These are phyloP conservation scores for Podarcis cretensis DNA, from an alignment of 2,113 vertebrate species.

Conservation along the genomic window DNA sequence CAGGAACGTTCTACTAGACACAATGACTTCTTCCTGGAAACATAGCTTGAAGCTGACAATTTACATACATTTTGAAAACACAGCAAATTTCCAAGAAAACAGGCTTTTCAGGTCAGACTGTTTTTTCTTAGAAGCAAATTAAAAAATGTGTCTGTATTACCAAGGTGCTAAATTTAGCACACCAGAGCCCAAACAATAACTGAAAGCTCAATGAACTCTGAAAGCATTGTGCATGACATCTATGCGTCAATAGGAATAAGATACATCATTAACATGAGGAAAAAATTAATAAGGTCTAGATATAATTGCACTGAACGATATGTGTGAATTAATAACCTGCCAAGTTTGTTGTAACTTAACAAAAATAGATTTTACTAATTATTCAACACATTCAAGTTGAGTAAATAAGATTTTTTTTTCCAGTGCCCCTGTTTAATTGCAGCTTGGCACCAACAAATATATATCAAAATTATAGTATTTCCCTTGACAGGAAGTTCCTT, in stretches of 20 bases:
- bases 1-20: neutral
- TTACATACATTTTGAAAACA: slow-evolving; percentile 6
- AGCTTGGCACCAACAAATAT: slow-evolving; percentile 88
- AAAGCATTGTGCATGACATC: slow-evolving; percentile 1
- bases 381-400: slow-evolving; percentile 79
- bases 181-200: neutral
- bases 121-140: neutral
- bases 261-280: slow-evolving; percentile 16
- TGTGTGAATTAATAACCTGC: slow-evolving; percentile 24
- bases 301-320: slow-evolving; percentile 15
- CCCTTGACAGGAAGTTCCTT: slow-evolving; percentile 86
- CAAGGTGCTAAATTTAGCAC: slow-evolving; percentile 19
- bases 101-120: slow-evolving; percentile 1
- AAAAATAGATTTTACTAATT: slow-evolving; percentile 75
- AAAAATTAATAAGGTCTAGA: slow-evolving; percentile 32
- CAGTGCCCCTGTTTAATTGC: slow-evolving; percentile 83
- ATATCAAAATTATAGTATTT: slow-evolving; percentile 90
- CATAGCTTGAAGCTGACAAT: slow-evolving; percentile 28
- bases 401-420: slow-evolving; percentile 79
- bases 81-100: slow-evolving; percentile 14
- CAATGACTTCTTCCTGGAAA: neutral
- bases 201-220: neutral
- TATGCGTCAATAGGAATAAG: neutral
- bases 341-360: slow-evolving; percentile 42
- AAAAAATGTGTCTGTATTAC: slow-evolving; percentile 16